phyloP scores from a whole-genome alignment of 2,888 invertebrate species.

The Luperina testacea region DNA sequence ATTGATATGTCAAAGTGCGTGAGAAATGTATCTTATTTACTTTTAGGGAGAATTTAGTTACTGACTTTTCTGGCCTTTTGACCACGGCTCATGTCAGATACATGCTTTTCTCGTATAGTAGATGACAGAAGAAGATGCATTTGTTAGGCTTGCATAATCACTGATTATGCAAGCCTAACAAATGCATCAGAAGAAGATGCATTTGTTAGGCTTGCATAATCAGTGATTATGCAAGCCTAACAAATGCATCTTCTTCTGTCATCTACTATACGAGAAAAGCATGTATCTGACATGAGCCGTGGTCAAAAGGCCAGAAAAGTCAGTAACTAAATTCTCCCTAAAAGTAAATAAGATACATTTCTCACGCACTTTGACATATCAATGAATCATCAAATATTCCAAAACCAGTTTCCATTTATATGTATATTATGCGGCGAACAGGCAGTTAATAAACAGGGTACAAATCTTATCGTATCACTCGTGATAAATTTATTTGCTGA shows the following conservation, averaged over 20 bases:
- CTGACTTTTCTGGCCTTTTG: background rate
- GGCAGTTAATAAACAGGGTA: constrained; percentile 67
- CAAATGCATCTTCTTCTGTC: background rate
- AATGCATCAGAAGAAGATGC: no score
- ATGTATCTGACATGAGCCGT: background rate
- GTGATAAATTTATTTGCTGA: constrained; percentile 77
- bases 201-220: no score
- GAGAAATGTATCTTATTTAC: constrained; percentile 43
- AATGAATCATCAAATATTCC: constrained; percentile 73
- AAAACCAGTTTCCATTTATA: constrained; percentile 69
- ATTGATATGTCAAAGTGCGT: constrained; percentile 68
- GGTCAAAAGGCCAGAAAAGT: background rate
- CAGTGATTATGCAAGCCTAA: background rate
- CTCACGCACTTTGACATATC: constrained; percentile 66
- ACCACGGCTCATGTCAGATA: background rate
- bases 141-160: background rate
- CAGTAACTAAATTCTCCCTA: background rate
- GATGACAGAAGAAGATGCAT: background rate
- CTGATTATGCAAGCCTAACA: no score
- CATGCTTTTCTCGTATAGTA: background rate
- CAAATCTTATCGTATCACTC: constrained; percentile 75
- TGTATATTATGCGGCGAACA: constrained; percentile 69
- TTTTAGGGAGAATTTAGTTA: background rate
- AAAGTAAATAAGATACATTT: constrained; percentile 30
- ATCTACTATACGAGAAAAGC: background rate